Evolutionary conservation across 1,140 invertebrate genomes (phyloP).

Genomic region (Brachionus calyciflorus): DNA sequence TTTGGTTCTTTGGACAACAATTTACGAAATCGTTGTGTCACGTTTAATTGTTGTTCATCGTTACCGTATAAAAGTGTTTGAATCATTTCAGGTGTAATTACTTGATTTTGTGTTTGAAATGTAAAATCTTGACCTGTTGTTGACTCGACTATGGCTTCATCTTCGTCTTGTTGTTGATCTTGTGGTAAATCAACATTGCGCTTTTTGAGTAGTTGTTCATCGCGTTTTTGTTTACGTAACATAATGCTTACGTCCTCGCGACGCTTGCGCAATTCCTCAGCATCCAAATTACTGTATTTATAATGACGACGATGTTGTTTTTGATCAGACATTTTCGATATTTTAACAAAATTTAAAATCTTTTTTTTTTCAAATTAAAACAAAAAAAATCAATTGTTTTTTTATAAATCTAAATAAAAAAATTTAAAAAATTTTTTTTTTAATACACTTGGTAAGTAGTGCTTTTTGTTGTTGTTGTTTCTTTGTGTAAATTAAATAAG

Average conservation of each 20-base stretch:
- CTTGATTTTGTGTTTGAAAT: conserved; percentile 34
- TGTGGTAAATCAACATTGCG: conserved; percentile 77
- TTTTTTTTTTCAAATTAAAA: too few relatives aligned
- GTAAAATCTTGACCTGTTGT: conserved; percentile 11
- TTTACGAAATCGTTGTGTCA: conserved; percentile 91
- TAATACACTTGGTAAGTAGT: too few relatives aligned
- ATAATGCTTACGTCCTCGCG: conserved; percentile 94
- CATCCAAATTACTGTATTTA: conserved; percentile 87
- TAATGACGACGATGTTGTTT: conserved; percentile 65
- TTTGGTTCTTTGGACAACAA: conserved; percentile 90
- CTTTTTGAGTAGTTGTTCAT: conserved; percentile 76
- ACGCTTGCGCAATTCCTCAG: conserved; percentile 81
- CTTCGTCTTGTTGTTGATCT: conserved; percentile 5
- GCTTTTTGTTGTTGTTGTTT: too few relatives aligned
- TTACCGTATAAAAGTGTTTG: conserved; percentile 76
- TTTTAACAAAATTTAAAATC: background rate
- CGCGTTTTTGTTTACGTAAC: conserved; percentile 87
- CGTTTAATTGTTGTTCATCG: conserved; percentile 75
- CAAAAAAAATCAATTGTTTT: too few relatives aligned
- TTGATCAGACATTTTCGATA: conserved; percentile 16
- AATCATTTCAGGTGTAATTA: conserved; percentile 72
- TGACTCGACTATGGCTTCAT: background rate
- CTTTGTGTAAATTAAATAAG: too few relatives aligned
- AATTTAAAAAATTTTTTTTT: too few relatives aligned
- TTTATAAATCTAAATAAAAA: too few relatives aligned